A percentile compares a stretch with the other conserved stretches of the same genome.
Conservation (phyloP, 1,140 invertebrate species). For the Ptiloglossa arizonensis region DNA sequence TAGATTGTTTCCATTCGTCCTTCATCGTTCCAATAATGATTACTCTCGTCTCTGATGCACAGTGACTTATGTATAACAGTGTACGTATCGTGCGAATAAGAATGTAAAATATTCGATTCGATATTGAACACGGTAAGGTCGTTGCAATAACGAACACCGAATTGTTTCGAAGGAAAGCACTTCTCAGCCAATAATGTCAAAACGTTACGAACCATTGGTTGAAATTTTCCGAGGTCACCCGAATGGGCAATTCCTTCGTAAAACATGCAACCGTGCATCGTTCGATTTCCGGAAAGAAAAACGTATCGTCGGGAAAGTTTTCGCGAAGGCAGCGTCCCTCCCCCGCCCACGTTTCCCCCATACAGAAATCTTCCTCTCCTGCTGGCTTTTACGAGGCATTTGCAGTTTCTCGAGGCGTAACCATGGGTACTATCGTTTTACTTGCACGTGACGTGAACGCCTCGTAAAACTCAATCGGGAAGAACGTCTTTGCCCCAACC, state of each 20-base stretch:
- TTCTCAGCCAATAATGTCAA: too few species aligned
- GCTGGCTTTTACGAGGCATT: conserved; percentile 69
- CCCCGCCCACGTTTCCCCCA: neutral
- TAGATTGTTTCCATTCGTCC: too few species aligned
- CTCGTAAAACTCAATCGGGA: conserved; percentile 60
- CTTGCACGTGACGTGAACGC: conserved; percentile 60
- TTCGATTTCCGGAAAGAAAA: neutral
- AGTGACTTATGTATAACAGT: too few species aligned
- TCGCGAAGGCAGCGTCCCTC: neutral
- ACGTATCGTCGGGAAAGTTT: neutral
- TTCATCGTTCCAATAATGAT: too few species aligned
- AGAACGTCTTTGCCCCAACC: conserved; percentile 48
- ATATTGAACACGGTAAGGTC: too few species aligned
- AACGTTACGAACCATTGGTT: too few species aligned
- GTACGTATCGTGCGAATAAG: too few species aligned
- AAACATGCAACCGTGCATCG: neutral
- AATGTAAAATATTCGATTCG: too few species aligned
- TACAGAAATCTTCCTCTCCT: conserved; percentile 52
- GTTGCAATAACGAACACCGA: too few species aligned
- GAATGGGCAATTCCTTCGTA: neutral
- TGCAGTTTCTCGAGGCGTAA: conserved; percentile 58
- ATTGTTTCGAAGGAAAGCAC: too few species aligned
- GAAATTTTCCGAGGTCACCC: neutral
- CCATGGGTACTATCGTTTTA: conserved; percentile 61
- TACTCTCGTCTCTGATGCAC: too few species aligned